Conservation (phyloP, 1,140 invertebrate genomes). For the Drosophila baimaii region DNA sequence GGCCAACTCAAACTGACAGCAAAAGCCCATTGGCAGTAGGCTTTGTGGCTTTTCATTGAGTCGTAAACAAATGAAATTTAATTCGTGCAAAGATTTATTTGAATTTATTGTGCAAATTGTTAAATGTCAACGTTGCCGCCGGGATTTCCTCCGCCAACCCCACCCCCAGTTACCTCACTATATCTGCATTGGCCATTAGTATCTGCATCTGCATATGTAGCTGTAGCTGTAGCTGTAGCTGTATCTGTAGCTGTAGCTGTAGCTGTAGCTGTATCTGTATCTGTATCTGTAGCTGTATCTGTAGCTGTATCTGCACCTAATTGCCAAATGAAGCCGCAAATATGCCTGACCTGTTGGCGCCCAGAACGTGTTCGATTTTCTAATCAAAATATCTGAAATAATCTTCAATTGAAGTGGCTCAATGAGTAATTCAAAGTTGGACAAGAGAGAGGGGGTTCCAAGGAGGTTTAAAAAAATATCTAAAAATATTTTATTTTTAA, state of each 20-base stretch:
- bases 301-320: conserved; percentile 15
- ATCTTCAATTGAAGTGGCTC: not conserved
- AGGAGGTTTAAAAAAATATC: not conserved
- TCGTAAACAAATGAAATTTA: conserved; percentile 78
- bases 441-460: too few species aligned
- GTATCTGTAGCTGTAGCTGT: conserved; percentile 4
- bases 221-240: not conserved
- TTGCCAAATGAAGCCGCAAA: conserved; percentile 49
- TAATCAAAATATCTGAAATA: conserved; percentile 20
- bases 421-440: not conserved
- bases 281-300: not conserved
- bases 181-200: not conserved
- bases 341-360: conserved; percentile 35
- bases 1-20: conserved; percentile 40
- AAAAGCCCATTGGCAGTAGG: conserved; percentile 68
- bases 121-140: conserved; percentile 37
- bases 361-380: conserved; percentile 18
- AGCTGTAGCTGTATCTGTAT: not conserved
- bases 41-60: conserved; percentile 79
- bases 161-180: not conserved
- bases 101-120: conserved; percentile 69
- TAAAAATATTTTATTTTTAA: too few species aligned
- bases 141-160: conserved; percentile 14
- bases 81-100: conserved; percentile 68
- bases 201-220: conserved; percentile 1